Evolutionary conservation across 2,113 vertebrate species (phyloP).

Genomic region (Fulmarus glacialis): DNA sequence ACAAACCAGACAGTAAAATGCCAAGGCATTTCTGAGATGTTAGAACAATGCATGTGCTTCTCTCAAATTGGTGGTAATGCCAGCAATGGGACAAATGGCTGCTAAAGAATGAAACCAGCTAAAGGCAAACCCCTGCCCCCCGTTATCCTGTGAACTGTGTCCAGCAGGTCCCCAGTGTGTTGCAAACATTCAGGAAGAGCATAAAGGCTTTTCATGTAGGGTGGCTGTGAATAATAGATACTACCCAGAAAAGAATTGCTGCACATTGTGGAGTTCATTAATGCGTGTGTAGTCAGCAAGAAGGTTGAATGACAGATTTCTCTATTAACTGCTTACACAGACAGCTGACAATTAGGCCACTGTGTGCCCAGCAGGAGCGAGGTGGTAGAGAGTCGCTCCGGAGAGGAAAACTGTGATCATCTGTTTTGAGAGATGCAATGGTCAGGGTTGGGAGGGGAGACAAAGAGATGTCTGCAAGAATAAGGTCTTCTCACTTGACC

Average conservation of each 20-base stretch:
- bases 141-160: background rate
- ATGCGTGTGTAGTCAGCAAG: background rate
- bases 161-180: background rate
- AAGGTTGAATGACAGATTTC: background rate
- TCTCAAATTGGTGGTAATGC: background rate
- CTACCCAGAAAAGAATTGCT: constrained; percentile 1
- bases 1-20: background rate
- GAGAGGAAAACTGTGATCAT: background rate
- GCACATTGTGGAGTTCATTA: background rate
- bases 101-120: background rate
- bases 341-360: background rate
- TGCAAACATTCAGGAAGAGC: background rate
- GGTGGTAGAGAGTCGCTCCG: background rate
- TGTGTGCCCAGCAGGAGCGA: background rate
- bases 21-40: background rate
- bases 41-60: background rate
- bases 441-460: background rate
- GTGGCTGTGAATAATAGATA: background rate
- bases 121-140: background rate
- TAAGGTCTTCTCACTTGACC: background rate
- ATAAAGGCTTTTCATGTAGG: constrained; percentile 25
- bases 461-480: background rate
- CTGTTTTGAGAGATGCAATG: background rate
- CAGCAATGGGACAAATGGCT: background rate
- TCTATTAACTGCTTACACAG: background rate